Evolutionary conservation across 2,888 invertebrate species (phyloP).

Genomic region (Rotaria magnacalcarata): DNA sequence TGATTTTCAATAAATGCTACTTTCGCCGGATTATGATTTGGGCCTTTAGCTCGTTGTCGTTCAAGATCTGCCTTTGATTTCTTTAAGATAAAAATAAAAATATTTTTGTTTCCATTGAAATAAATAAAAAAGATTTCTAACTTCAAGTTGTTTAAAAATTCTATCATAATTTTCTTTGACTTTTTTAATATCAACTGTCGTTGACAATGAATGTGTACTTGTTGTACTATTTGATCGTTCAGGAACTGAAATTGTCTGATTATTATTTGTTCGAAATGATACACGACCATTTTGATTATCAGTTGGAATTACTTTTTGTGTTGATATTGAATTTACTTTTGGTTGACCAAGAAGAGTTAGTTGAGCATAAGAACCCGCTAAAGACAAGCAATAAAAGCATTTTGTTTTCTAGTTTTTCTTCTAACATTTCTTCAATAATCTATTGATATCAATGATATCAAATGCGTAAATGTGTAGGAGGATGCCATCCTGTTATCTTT

Average conservation of each 20-base stretch:
- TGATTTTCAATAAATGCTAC: slow-evolving; percentile 17
- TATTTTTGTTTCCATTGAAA: neutral
- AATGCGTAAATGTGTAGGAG: neutral
- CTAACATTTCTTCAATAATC: neutral
- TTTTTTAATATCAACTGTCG: neutral
- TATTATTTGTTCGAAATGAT: neutral
- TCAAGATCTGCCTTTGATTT: neutral
- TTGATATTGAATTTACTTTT: neutral
- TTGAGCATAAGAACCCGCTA: slow-evolving; percentile 24
- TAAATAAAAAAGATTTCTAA: neutral
- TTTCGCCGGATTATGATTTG: slow-evolving; percentile 14
- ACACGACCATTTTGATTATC: slow-evolving; percentile 22
- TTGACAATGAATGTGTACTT: neutral
- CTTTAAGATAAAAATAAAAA: neutral
- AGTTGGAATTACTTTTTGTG: neutral
- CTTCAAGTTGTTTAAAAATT: slow-evolving; percentile 23
- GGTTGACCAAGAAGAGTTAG: slow-evolving; percentile 31
- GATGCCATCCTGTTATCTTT: neutral
- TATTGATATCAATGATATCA: neutral
- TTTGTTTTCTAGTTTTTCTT: neutral
- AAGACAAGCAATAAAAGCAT: neutral
- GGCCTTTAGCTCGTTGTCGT: slow-evolving; percentile 5
- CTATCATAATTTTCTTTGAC: neutral
- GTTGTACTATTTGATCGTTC: slow-evolving; percentile 24
- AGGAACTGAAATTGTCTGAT: neutral